These are phyloP conservation scores for Hippasteria phrygiana DNA, from an alignment of 53 echinoderm and acorn worm genomes.

Conservation along the genomic window DNA sequence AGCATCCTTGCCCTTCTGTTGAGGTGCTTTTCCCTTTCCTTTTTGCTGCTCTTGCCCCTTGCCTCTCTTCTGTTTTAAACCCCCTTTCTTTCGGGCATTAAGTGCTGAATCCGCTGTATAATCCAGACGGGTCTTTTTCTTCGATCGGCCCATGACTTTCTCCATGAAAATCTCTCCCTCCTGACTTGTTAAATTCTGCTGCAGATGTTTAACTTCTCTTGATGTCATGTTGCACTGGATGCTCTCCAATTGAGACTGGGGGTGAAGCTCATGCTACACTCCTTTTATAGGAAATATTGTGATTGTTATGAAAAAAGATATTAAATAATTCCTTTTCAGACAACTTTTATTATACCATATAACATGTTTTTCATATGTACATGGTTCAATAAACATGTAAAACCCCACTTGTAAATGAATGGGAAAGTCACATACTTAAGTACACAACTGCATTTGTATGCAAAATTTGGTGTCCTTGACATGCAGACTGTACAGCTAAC, in stretches of 20 bases:
- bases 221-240: not conserved
- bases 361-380: too few species aligned
- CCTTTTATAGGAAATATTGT: not conserved
- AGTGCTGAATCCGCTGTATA: not conserved
- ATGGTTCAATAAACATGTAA: too few species aligned
- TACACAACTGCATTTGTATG: too few species aligned
- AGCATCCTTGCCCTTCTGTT: not conserved
- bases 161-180: not conserved
- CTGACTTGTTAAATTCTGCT: not conserved
- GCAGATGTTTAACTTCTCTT: not conserved
- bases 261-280: not conserved
- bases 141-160: not conserved
- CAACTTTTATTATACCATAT: too few species aligned
- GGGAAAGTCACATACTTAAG: too few species aligned
- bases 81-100: conserved; percentile 53
- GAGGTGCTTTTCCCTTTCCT: not conserved
- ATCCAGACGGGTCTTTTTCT: not conserved
- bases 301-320: not conserved
- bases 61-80: not conserved
- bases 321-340: too few species aligned
- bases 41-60: not conserved
- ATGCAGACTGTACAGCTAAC: too few species aligned
- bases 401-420: too few species aligned
- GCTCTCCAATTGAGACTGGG: not conserved
- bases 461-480: too few species aligned